phyloP scores from a whole-genome alignment of 2,888 invertebrate genomes.

The Onthophagus sagittarius region DNA sequence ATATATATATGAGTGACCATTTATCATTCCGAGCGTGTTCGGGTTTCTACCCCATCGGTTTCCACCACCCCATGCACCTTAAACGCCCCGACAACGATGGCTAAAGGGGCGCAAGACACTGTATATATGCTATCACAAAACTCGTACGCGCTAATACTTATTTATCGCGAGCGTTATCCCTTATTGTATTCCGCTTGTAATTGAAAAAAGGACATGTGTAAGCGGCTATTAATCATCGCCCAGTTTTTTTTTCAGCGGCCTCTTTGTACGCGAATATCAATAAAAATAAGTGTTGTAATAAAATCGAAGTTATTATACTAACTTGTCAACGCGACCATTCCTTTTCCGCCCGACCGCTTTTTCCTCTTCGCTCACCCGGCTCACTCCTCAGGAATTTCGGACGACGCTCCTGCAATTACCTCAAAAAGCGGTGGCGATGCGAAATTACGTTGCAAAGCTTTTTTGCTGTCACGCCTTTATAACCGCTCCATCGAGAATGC shows the following conservation, averaged over 20 bases:
- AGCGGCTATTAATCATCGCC: slow-evolving; percentile 3
- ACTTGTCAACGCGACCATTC: slow-evolving; percentile 19
- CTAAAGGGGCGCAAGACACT: not conserved
- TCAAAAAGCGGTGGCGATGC: not conserved
- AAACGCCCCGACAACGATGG: not conserved
- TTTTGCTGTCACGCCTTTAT: not conserved
- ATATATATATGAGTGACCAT: slow-evolving; percentile 49
- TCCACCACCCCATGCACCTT: slow-evolving; percentile 20
- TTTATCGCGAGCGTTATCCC: slow-evolving; percentile 19
- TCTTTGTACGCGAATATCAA: slow-evolving; percentile 10
- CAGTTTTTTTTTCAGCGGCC: slow-evolving; percentile 8
- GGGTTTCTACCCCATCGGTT: slow-evolving; percentile 30
- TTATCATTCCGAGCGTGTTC: slow-evolving; percentile 42
- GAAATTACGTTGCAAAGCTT: not conserved
- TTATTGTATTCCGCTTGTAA: slow-evolving; percentile 20
- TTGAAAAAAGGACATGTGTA: slow-evolving; percentile 18
- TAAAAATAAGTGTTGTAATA: slow-evolving; percentile 16
- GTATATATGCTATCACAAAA: slow-evolving; percentile 6
- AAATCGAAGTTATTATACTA: slow-evolving; percentile 17
- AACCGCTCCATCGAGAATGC: not conserved
- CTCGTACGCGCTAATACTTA: slow-evolving; percentile 21
- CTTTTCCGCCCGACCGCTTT: slow-evolving; percentile 16
- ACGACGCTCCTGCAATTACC: not conserved
- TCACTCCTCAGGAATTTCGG: not conserved
- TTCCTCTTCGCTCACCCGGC: not conserved